A percentile compares a stretch with the other conserved stretches of the same genome.
phyloP scores from a whole-genome alignment of 2,113 vertebrate genomes.

The Oxyura jamaicensis region DNA sequence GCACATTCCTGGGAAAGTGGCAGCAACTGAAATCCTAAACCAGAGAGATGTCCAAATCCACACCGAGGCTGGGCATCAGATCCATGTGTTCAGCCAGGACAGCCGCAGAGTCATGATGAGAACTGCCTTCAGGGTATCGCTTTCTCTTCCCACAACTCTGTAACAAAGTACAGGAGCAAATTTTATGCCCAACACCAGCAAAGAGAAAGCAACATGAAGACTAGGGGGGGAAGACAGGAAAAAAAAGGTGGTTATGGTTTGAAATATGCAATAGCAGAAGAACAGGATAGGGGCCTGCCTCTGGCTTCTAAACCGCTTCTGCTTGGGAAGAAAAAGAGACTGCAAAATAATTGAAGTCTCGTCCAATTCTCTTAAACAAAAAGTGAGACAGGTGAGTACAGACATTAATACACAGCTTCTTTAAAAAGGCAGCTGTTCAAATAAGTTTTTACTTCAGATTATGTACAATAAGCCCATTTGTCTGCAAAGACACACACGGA shows the following conservation, averaged over 20 bases:
- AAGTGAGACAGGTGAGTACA: background rate
- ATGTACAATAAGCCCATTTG: background rate
- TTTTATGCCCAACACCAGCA: background rate
- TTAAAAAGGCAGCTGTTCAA: background rate
- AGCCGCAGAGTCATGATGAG: background rate
- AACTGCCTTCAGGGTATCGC: background rate
- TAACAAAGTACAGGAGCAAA: background rate
- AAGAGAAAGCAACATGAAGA: background rate
- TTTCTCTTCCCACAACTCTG: background rate
- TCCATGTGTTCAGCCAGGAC: background rate
- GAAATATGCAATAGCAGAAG: background rate
- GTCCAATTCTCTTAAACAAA: background rate
- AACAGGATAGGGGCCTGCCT: background rate
- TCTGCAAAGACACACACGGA: background rate
- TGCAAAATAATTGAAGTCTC: background rate
- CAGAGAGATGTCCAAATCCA: background rate
- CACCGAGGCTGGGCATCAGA: background rate
- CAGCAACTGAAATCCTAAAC: background rate
- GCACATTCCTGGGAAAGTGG: background rate
- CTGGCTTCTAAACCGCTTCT: background rate
- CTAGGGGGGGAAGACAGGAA: background rate
- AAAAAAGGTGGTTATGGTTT: background rate
- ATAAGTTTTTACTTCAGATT: background rate
- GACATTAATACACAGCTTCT: background rate
- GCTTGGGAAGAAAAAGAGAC: background rate